These are phyloP conservation scores for Leucozona laternaria DNA, from an alignment of 2,888 invertebrate species.

Conservation along the genomic window DNA sequence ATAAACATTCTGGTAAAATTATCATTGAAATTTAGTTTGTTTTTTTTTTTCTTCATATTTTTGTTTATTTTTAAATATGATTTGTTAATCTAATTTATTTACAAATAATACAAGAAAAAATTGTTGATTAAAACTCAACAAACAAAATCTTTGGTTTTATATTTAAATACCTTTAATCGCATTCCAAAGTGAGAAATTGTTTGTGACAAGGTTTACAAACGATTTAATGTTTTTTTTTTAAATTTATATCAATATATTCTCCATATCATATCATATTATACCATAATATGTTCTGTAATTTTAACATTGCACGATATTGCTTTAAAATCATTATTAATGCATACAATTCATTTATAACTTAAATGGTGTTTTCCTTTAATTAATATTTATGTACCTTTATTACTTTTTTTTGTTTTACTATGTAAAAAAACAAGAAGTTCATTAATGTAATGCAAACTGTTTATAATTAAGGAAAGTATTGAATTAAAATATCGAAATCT, in stretches of 20 bases:
- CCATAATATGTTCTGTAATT: not conserved
- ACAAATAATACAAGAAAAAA: conserved; percentile 29
- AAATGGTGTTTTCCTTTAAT: not conserved
- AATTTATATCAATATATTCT: not conserved
- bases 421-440: conserved; percentile 16
- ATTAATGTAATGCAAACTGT: conserved; percentile 35
- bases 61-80: not conserved
- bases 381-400: not conserved
- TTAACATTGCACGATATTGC: conserved; percentile 11
- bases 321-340: not conserved
- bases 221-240: not conserved
- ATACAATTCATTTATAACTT: not conserved
- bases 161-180: conserved; percentile 22
- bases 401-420: conserved; percentile 4
- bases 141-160: conserved; percentile 57
- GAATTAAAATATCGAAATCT: not conserved
- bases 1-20: conserved; percentile 17
- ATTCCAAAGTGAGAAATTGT: conserved; percentile 12
- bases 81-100: conserved; percentile 33
- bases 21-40: conserved; percentile 4
- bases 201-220: conserved; percentile 8
- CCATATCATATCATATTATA: not conserved
- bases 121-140: conserved; percentile 59
- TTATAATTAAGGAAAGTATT: conserved; percentile 12
- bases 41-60: not conserved